Evolutionary conservation across 2,797 vertebrate species (phyloP).

Genomic region (Columba guinea): DNA sequence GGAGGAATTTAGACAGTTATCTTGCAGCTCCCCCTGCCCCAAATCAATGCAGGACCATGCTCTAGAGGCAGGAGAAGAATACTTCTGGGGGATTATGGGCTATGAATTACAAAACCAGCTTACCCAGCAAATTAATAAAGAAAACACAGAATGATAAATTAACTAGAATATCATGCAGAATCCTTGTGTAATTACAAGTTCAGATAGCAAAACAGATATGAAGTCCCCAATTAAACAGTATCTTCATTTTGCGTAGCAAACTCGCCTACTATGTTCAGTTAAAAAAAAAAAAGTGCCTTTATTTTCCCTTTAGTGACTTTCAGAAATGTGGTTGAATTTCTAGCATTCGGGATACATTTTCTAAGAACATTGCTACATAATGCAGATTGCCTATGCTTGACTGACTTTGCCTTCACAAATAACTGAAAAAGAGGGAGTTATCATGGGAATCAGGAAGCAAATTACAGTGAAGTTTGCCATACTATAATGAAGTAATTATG

Average conservation of each 20-base stretch:
- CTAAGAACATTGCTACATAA: background rate
- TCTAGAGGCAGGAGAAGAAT: background rate
- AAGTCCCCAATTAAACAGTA: background rate
- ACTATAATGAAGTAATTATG: background rate
- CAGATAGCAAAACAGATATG: background rate
- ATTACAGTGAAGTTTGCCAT: background rate
- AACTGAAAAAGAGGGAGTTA: background rate
- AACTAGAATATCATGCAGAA: background rate
- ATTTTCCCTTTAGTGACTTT: rapidly evolving
- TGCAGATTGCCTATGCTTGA: rapidly evolving
- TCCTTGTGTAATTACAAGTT: background rate
- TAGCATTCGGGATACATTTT: background rate
- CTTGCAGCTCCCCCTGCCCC: background rate
- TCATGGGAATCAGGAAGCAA: background rate
- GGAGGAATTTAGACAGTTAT: background rate
- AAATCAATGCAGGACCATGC: background rate
- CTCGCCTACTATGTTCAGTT: background rate
- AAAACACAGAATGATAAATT: background rate
- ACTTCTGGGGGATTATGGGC: background rate
- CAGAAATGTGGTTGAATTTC: background rate
- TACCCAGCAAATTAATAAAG: background rate
- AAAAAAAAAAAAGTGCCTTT: no score
- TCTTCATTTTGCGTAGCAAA: background rate
- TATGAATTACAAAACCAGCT: background rate
- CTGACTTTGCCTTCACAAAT: background rate